phyloP scores from a whole-genome alignment of 2,797 vertebrate species.

The Sebastes minor region DNA sequence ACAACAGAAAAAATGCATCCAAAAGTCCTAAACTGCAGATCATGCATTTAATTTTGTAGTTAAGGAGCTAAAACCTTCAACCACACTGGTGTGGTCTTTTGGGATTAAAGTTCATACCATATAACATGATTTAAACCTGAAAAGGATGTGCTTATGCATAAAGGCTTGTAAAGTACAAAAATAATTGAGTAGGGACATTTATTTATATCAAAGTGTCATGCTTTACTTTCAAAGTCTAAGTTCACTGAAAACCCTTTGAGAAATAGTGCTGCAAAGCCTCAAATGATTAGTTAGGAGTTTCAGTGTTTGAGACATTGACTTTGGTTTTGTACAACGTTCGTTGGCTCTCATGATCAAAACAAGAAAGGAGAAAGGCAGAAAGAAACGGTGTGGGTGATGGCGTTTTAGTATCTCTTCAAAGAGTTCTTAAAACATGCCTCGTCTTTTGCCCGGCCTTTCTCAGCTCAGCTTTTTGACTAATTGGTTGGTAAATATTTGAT shows the following conservation, averaged over 20 bases:
- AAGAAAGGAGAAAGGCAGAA: background rate
- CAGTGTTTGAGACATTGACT: background rate
- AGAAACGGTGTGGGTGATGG: background rate
- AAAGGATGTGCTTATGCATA: background rate
- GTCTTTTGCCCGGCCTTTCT: background rate
- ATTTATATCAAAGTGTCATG: background rate
- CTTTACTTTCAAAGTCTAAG: background rate
- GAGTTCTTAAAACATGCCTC: background rate
- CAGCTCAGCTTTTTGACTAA: slow-evolving; percentile 21
- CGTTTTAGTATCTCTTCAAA: slow-evolving; percentile 12
- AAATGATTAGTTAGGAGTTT: background rate
- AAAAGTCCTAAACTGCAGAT: background rate
- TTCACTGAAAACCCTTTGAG: background rate
- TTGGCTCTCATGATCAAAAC: slow-evolving; percentile 15
- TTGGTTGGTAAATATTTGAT: slow-evolving; percentile 52
- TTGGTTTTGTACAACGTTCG: background rate
- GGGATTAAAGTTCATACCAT: background rate
- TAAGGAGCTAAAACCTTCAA: background rate
- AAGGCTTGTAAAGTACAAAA: background rate
- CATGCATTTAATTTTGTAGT: background rate
- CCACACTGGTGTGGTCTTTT: background rate
- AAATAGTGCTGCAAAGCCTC: background rate
- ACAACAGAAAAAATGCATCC: background rate
- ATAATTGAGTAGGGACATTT: background rate
- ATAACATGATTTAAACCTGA: background rate